Base-by-base conservation (phyloP, 1,140 invertebrate species). In the Aphaenogaster rudis region DNA sequence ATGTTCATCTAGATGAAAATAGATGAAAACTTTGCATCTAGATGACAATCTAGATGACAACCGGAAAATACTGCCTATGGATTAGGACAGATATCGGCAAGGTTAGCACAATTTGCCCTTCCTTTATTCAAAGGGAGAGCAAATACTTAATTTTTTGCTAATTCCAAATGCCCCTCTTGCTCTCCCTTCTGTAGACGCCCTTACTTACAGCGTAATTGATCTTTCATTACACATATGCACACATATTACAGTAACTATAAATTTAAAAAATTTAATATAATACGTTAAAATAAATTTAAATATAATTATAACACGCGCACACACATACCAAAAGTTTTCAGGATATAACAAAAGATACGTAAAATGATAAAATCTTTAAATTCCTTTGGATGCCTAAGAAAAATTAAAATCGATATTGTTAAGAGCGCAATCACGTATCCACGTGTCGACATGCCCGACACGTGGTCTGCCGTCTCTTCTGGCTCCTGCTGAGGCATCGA, bases 401-500 rank as follows among this genome's bases (percentile, higher is more conserved):
- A 50, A 81, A 36, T 86, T 39, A 57, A 61, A 76, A 21, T 42
- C 45, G 9, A 64, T 66, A 52, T 39, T 78, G 15, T 86, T 78
- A 42, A 57, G 15, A 36, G 6, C 6, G 6, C 13, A 17, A 52
- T 52, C 39, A 63, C n/a, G 7, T 64, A 3, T 85, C 7, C 13
- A 17, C 3, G 11, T 48, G 72, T 48, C 54, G 69, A 90, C 52
- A 52, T 80, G 69, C 78, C 72, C 59, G 82, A 88, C 87, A 91
- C 74, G 84, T 91, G 90, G 54, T 64, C 79, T 79, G 59, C 59
- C 67, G 45, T 87, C 82, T 86, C 64, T 80, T 87, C 61, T 57
- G 90, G 79, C 90, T 91, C 90, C 90, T 91, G 90, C 90, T 82
- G 90, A 91, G 90, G 69, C 52, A 86, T 61, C 54, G 63, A 67